Conservation (phyloP, 2,888 invertebrate genomes). For the Anorthoa munda region DNA sequence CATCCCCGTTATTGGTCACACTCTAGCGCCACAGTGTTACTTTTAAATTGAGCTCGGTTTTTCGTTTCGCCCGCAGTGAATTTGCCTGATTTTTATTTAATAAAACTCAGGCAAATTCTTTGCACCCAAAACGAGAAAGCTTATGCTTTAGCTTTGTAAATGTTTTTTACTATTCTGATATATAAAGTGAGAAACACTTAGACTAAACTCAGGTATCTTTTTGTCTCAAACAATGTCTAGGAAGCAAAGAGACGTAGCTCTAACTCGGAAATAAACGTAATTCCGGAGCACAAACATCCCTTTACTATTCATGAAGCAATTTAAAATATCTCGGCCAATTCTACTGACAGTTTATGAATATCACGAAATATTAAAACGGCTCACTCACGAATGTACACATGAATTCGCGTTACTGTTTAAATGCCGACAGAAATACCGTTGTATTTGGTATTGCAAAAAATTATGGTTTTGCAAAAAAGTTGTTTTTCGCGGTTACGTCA, state of each 20-base stretch:
- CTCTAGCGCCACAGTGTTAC: neutral
- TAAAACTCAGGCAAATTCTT: neutral
- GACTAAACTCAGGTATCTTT: slow-evolving; percentile 7
- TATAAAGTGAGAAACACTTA: neutral
- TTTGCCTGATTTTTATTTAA: too few relatives aligned
- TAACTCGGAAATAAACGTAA: slow-evolving; percentile 37
- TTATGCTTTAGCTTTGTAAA: too few relatives aligned
- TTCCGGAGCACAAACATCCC: slow-evolving; percentile 53
- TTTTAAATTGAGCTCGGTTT: slow-evolving; percentile 3
- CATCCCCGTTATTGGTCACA: slow-evolving; percentile 10
- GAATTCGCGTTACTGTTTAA: slow-evolving; percentile 51
- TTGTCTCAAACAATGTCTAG: slow-evolving; percentile 15
- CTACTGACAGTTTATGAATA: slow-evolving; percentile 77
- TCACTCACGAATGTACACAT: slow-evolving; percentile 66
- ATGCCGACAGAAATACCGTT: too few relatives aligned
- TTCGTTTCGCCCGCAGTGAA: too few relatives aligned
- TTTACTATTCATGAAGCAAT: slow-evolving; percentile 85
- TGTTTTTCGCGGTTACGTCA: slow-evolving; percentile 57
- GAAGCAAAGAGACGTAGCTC: slow-evolving; percentile 32
- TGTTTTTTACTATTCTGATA: neutral
- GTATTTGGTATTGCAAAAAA: too few relatives aligned
- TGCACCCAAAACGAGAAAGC: neutral
- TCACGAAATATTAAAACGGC: slow-evolving; percentile 74
- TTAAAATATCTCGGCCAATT: slow-evolving; percentile 76
- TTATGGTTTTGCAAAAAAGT: slow-evolving; percentile 63